phyloP scores from a whole-genome alignment of 1,140 invertebrate genomes.

The Bathynomus jamesi region DNA sequence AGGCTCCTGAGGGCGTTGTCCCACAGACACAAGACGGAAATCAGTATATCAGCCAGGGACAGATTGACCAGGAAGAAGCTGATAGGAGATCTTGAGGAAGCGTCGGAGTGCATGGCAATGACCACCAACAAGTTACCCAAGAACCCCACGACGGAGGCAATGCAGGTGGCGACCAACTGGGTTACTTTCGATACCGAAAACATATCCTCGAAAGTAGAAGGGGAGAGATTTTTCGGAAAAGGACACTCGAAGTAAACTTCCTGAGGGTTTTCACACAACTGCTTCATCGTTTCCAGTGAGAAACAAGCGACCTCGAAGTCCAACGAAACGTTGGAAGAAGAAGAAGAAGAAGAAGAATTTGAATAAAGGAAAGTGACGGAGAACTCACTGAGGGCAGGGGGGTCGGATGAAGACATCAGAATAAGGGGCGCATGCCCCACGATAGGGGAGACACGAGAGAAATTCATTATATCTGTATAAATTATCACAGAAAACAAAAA shows the following conservation, averaged over 20 bases:
- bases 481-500: no score
- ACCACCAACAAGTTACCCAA: neutral
- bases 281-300: neutral
- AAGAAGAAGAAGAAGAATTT: no score
- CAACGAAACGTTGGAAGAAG: neutral
- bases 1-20: neutral
- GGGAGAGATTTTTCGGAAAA: neutral
- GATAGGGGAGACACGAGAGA: no score
- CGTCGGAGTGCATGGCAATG: neutral
- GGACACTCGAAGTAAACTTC: neutral
- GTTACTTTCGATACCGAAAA: neutral
- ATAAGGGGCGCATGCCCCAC: no score
- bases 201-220: neutral
- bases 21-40: neutral
- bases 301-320: neutral
- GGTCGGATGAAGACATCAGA: no score
- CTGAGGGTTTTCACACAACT: neutral
- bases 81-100: neutral
- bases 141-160: neutral
- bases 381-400: no score
- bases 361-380: no score
- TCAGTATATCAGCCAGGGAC: neutral
- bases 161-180: neutral
- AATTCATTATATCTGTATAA: no score
- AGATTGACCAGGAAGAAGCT: neutral